phyloP scores from a whole-genome alignment of 2,888 invertebrate species.

The Lasius fuliginosus region DNA sequence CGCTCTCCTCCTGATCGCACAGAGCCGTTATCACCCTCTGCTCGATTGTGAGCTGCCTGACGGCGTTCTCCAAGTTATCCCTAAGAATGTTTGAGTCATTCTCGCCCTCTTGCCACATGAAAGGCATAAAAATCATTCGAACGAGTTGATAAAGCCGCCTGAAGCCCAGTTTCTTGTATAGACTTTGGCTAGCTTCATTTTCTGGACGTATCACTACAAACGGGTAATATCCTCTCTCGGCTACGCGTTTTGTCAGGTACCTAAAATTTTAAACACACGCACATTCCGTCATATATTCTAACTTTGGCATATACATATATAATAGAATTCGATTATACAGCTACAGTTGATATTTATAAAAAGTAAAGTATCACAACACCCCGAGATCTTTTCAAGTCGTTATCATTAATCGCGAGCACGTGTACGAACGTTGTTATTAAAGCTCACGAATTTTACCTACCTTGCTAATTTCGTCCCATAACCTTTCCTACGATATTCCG shows the following conservation, averaged over 20 bases:
- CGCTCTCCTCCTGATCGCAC: conserved; percentile 73
- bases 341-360: background rate
- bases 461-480: conserved; percentile 85
- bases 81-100: conserved; percentile 75
- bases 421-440: background rate
- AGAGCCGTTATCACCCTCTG: conserved; percentile 79
- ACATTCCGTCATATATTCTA: background rate
- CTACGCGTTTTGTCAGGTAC: conserved; percentile 88
- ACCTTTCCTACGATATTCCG: conserved; percentile 92
- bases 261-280: conserved; percentile 67
- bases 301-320: background rate
- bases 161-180: conserved; percentile 94
- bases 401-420: background rate
- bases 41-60: conserved; percentile 78
- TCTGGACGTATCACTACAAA: conserved; percentile 96
- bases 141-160: conserved; percentile 93
- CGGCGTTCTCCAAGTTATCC: conserved; percentile 80
- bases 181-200: conserved; percentile 94
- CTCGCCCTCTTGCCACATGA: conserved; percentile 81
- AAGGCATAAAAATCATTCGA: conserved; percentile 92
- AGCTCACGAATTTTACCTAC: conserved; percentile 65
- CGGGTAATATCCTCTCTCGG: conserved; percentile 92
- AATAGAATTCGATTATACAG: background rate
- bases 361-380: background rate
- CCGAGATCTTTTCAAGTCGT: background rate